phyloP scores from a whole-genome alignment of 2,797 vertebrate species.

The Macrochelys suwanniensis region DNA sequence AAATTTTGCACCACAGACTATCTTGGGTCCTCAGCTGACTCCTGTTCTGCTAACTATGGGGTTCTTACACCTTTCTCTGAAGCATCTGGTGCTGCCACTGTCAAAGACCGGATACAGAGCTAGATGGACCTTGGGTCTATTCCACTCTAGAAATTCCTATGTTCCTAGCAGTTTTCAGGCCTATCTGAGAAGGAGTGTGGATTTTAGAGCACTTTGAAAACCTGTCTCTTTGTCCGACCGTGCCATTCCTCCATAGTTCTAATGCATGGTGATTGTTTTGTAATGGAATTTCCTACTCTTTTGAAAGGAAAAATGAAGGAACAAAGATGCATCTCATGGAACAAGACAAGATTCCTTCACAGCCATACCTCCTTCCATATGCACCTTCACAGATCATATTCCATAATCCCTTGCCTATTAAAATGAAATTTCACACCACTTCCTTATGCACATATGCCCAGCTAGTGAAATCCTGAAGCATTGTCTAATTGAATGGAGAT shows the following conservation, averaged over 20 bases:
- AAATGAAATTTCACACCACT: not conserved
- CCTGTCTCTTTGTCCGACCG: not conserved
- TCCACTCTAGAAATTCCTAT: not conserved
- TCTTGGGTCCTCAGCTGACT: not conserved
- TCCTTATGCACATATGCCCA: not conserved
- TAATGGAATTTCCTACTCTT: not conserved
- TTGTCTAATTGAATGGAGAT: not conserved
- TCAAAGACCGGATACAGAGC: not conserved
- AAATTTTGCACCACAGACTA: not conserved
- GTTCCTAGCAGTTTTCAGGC: not conserved
- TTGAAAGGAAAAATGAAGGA: not conserved
- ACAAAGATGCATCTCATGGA: not conserved
- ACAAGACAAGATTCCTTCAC: not conserved
- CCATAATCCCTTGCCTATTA: not conserved
- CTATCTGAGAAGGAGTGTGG: not conserved
- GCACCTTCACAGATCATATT: not conserved
- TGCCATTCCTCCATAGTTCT: not conserved
- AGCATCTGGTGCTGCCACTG: not conserved
- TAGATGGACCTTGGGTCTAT: not conserved
- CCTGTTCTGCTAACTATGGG: too few species aligned
- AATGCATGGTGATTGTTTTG: not conserved
- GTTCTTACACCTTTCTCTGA: not conserved
- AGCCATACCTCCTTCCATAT: not conserved
- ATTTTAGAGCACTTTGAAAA: not conserved
- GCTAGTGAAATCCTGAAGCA: not conserved